Conservation (phyloP, 2,113 vertebrate species). For the Melanocharis versteri region DNA sequence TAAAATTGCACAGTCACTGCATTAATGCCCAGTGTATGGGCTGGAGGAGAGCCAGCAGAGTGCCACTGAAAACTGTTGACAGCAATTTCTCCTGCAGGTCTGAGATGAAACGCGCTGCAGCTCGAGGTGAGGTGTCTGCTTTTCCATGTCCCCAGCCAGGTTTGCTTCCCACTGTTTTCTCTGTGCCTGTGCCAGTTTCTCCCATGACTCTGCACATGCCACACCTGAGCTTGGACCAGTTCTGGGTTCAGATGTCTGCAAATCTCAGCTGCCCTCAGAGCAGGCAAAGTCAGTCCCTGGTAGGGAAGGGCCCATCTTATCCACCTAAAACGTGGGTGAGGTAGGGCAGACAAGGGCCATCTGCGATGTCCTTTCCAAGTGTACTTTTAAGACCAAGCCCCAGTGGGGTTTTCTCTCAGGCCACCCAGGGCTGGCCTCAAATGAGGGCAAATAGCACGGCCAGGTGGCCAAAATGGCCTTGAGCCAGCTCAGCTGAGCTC, state of each 20-base stretch:
- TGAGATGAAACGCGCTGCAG: neutral
- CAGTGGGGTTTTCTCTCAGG: neutral
- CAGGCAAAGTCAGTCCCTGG: neutral
- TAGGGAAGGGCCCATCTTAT: neutral
- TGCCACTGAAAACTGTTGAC: neutral
- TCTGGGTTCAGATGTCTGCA: neutral
- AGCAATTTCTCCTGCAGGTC: neutral
- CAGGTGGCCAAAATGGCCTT: neutral
- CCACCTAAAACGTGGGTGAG: accelerated
- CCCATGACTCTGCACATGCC: neutral
- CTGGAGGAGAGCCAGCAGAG: neutral
- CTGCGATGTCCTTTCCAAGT: neutral
- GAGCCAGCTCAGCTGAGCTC: neutral
- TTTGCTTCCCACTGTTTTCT: neutral
- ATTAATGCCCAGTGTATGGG: neutral
- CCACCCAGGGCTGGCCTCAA: neutral
- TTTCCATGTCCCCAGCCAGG: neutral
- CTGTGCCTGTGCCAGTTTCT: neutral
- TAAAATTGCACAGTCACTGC: neutral
- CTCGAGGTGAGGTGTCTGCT: accelerated
- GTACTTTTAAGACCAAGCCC: neutral
- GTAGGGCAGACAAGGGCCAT: neutral
- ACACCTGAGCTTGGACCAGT: neutral
- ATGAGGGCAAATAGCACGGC: accelerated
- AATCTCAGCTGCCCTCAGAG: neutral